Percentiles rank a stretch among this genome's conserved stretches.
Conservation (phyloP, 2,888 invertebrate species). For the Lysandra bellargus region DNA sequence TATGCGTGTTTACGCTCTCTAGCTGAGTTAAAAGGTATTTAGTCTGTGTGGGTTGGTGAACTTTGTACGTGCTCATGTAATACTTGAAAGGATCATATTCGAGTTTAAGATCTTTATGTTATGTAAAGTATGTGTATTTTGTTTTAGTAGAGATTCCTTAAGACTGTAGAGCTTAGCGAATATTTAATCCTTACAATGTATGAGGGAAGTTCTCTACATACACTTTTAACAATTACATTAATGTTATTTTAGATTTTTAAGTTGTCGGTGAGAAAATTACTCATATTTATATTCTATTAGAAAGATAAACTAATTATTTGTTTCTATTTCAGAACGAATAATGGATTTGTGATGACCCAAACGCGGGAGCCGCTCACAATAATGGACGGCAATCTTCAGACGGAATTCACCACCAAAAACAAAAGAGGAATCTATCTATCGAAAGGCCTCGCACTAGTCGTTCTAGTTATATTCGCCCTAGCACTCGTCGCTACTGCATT, state of each 20-base stretch:
- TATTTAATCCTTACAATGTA: neutral
- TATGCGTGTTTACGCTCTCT: too few relatives aligned
- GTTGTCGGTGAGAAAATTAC: too few relatives aligned
- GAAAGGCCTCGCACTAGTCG: slow-evolving; percentile 81
- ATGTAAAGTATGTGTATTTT: neutral
- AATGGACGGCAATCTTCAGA: slow-evolving; percentile 82
- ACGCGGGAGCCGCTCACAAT: slow-evolving; percentile 75
- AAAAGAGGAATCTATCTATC: slow-evolving; percentile 83
- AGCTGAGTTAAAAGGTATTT: neutral
- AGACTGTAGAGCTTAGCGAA: neutral
- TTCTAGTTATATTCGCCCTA: slow-evolving; percentile 82
- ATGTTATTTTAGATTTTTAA: too few relatives aligned
- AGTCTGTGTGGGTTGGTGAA: slow-evolving; percentile 24
- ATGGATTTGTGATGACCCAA: slow-evolving; percentile 74
- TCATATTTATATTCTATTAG: neutral
- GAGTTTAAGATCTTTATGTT: slow-evolving; percentile 12
- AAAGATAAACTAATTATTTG: neutral
- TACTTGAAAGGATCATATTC: slow-evolving; percentile 27
- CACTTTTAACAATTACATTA: neutral
- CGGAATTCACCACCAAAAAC: slow-evolving; percentile 82
- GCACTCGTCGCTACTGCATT: slow-evolving; percentile 86
- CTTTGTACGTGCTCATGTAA: slow-evolving; percentile 28
- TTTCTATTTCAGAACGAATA: slow-evolving; percentile 63
- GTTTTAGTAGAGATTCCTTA: neutral
- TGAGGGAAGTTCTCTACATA: neutral